Percentiles rank a stretch among this genome's conserved stretches.
Conservation (phyloP, 2,888 invertebrate species). For the Psylliodes chrysocephalus region DNA sequence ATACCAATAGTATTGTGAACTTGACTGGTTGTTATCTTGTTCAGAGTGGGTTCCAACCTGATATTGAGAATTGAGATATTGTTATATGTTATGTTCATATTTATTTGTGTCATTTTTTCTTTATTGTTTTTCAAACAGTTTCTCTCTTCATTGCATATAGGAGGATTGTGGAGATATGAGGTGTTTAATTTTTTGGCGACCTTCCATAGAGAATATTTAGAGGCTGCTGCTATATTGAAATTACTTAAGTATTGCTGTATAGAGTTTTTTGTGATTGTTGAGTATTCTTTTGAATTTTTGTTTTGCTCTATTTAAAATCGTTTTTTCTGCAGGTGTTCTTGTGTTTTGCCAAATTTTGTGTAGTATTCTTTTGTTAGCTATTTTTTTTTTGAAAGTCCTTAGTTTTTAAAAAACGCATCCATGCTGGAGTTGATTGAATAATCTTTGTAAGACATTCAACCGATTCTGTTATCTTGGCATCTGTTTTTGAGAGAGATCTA, state of each 20-base stretch:
- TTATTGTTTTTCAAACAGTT: too few species aligned
- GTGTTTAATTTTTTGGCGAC: slow-evolving; percentile 6
- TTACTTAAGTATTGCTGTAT: neutral
- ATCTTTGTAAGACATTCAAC: neutral
- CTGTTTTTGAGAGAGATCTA: neutral
- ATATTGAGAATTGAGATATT: too few species aligned
- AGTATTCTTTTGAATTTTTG: neutral
- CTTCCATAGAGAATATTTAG: slow-evolving; percentile 16
- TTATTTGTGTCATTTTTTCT: too few species aligned
- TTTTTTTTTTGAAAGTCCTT: too few species aligned
- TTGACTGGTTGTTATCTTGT: too few species aligned
- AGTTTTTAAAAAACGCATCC: too few species aligned
- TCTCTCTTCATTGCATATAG: neutral
- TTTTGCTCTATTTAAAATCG: neutral
- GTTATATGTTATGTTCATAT: too few species aligned
- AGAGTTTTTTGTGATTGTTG: neutral
- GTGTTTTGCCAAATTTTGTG: neutral
- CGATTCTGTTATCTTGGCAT: neutral
- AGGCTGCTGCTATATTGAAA: too few species aligned
- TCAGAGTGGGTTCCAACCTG: too few species aligned
- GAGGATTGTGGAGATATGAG: slow-evolving; percentile 6
- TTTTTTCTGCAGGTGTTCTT: neutral
- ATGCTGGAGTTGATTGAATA: too few species aligned
- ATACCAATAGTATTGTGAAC: too few species aligned
- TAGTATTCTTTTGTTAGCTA: neutral